phyloP scores from a whole-genome alignment of 2,797 vertebrate species.

The Protosalanx chinensis region DNA sequence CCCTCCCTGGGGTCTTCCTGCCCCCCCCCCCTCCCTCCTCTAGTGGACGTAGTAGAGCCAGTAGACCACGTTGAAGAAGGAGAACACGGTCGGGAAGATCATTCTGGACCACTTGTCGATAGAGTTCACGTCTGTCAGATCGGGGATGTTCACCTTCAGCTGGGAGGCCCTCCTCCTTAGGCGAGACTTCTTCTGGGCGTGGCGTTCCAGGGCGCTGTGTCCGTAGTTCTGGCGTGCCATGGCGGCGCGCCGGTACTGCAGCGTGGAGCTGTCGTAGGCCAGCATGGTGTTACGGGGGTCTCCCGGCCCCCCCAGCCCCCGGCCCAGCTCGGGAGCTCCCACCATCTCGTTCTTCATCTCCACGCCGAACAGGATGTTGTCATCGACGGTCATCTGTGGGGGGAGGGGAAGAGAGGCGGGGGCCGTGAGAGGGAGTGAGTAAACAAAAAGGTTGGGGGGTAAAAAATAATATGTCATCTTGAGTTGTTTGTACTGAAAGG shows the following conservation, averaged over 20 bases:
- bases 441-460: constrained; percentile 24
- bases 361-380: constrained; percentile 94
- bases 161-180: constrained; percentile 95
- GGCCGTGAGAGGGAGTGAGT: constrained; percentile 61
- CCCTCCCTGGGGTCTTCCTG: constrained; percentile 30
- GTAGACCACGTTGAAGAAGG: constrained; percentile 98
- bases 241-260: constrained; percentile 93
- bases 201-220: constrained; percentile 91
- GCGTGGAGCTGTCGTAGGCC: constrained; percentile 91
- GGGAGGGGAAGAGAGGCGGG: constrained; percentile 44
- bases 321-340: constrained; percentile 73
- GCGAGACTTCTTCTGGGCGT: constrained; percentile 96
- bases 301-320: constrained; percentile 71
- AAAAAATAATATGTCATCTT: too few species aligned
- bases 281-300: constrained; percentile 95
- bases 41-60: constrained; percentile 99
- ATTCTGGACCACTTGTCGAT: constrained; percentile 99
- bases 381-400: constrained; percentile 60
- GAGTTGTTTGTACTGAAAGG: too few species aligned
- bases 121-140: constrained; percentile 98
- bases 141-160: constrained; percentile 97
- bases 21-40: too few species aligned
- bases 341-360: constrained; percentile 98
- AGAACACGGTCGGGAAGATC: constrained; percentile 98
- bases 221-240: constrained; percentile 95